These are phyloP conservation scores for Aethes cnicana DNA, from an alignment of 2,888 invertebrate genomes.

Conservation along the genomic window DNA sequence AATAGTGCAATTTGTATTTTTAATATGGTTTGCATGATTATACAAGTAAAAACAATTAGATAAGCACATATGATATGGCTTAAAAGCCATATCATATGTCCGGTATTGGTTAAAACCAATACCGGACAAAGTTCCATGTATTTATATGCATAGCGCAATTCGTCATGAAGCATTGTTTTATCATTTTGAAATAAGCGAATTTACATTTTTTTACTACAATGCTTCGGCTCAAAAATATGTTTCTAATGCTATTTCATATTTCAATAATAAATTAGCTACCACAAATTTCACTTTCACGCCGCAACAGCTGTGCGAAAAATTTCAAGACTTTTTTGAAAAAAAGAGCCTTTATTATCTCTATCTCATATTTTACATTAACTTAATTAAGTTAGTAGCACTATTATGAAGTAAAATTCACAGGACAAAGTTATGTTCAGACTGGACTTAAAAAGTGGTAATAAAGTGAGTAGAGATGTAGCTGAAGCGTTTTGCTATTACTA, in stretches of 20 bases:
- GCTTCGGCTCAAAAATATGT: constrained; percentile 23
- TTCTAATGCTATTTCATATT: too few species aligned
- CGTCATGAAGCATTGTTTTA: constrained; percentile 22
- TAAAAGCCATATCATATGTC: too few species aligned
- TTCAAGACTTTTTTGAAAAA: constrained; percentile 12
- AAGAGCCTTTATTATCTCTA: too few species aligned
- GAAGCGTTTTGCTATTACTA: constrained; percentile 29
- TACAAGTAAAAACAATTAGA: constrained; percentile 36
- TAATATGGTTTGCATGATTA: constrained; percentile 51
- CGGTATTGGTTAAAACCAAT: too few species aligned
- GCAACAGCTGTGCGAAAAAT: constrained; percentile 37
- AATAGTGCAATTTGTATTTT: constrained; percentile 49
- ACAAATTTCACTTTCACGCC: constrained; percentile 1
- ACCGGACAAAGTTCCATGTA: too few species aligned
- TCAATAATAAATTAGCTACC: too few species aligned
- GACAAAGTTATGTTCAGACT: too few species aligned
- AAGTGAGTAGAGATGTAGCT: constrained; percentile 1
- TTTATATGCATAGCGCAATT: constrained; percentile 34
- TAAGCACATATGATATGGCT: too few species aligned
- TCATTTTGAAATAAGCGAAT: constrained; percentile 33
- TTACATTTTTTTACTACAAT: constrained; percentile 21
- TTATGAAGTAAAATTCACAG: too few species aligned
- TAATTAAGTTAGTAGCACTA: too few species aligned
- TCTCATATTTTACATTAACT: too few species aligned
- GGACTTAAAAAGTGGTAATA: constrained; percentile 1